Evolutionary conservation across 2,113 vertebrate species (phyloP).

Genomic region (Dolichotis patagonum): DNA sequence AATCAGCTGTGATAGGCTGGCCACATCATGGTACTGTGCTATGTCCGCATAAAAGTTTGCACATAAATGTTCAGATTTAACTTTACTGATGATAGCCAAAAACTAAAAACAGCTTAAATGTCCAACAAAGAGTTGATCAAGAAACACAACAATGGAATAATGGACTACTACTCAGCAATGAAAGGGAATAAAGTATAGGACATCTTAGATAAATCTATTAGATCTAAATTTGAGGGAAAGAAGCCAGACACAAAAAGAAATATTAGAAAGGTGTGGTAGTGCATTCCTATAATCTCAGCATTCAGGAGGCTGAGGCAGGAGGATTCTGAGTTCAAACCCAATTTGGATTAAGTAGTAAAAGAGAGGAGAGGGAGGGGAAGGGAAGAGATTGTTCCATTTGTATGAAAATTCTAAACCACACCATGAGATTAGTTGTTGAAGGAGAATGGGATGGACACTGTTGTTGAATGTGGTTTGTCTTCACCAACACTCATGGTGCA

Average conservation of each 20-base stretch:
- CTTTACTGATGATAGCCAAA: slow-evolving; percentile 29
- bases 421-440: not conserved
- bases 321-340: not conserved
- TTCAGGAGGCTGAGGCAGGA: not conserved
- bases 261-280: not conserved
- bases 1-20: not conserved
- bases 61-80: not conserved
- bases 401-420: slow-evolving; percentile 38
- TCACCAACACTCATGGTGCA: not conserved
- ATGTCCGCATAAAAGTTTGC: not conserved
- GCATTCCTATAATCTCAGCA: not conserved
- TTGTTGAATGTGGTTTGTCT: not conserved
- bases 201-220: not conserved
- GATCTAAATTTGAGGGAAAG: not conserved
- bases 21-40: not conserved
- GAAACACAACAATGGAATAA: slow-evolving; percentile 12
- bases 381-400: not conserved
- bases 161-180: not conserved
- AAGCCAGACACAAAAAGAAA: slow-evolving; percentile 9
- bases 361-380: not conserved
- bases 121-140: slow-evolving; percentile 20
- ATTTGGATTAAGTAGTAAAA: not conserved
- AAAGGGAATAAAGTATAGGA: not conserved
- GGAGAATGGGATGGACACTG: not conserved
- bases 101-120: slow-evolving; percentile 10